Evolutionary conservation across 2,113 vertebrate genomes (phyloP).

Genomic region (Bambusicola thoracicus): DNA sequence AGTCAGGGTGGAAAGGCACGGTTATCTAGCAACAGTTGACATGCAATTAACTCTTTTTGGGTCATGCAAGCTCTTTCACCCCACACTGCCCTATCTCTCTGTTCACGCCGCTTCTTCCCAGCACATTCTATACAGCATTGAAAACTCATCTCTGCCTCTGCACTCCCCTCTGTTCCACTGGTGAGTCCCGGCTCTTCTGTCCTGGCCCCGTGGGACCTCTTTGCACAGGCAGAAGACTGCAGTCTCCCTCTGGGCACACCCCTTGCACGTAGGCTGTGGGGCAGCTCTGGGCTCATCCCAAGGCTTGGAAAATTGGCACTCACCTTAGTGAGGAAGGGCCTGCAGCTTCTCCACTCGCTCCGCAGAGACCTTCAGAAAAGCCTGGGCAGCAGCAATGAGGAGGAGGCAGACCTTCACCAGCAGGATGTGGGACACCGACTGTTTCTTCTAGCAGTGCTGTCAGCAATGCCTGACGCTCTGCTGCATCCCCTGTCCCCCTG

Average conservation of each 20-base stretch:
- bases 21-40: constrained; percentile 43
- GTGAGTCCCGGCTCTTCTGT: neutral
- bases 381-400: rapidly evolving
- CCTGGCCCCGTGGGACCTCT: neutral
- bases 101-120: neutral
- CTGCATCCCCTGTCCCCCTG: neutral
- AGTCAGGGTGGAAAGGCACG: neutral
- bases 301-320: neutral
- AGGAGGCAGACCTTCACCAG: neutral
- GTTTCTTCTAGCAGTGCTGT: neutral
- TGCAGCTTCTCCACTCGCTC: neutral
- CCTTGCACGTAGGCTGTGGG: rapidly evolving
- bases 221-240: rapidly evolving
- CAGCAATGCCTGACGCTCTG: neutral
- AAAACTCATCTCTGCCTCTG: neutral
- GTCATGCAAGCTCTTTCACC: neutral
- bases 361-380: neutral
- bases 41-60: neutral
- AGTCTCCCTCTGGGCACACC: neutral
- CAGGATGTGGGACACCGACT: neutral
- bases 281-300: neutral
- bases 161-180: neutral
- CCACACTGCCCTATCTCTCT: neutral
- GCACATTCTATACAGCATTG: neutral
- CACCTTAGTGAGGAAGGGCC: constrained; percentile 9